These are phyloP conservation scores for Macrostomum cliftonense DNA, from an alignment of 2,888 invertebrate genomes.

Conservation along the genomic window DNA sequence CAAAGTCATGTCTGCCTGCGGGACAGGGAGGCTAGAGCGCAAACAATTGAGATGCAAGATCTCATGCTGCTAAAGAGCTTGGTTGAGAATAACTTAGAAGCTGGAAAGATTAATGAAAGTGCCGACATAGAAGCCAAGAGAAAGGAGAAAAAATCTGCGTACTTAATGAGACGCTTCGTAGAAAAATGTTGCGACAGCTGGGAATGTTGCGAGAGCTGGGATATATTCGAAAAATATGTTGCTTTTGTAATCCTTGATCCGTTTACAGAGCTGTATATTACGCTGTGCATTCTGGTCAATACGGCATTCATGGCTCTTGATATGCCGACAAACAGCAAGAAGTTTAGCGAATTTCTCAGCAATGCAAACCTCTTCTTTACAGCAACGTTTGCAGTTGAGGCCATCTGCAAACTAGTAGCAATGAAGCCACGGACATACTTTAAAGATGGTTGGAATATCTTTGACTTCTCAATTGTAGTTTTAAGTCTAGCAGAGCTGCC, in stretches of 20 bases:
- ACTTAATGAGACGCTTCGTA: too few species aligned
- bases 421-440: constrained; percentile 93
- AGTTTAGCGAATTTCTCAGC: constrained; percentile 64
- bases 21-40: too few species aligned
- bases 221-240: constrained; percentile 35
- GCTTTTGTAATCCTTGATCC: constrained; percentile 85
- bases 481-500: constrained; percentile 80
- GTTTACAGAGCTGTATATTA: constrained; percentile 91
- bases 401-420: constrained; percentile 74
- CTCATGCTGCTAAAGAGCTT: too few species aligned
- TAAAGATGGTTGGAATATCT: constrained; percentile 95
- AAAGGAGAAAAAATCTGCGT: too few species aligned
- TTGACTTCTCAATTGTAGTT: constrained; percentile 91
- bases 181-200: too few species aligned
- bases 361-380: constrained; percentile 88
- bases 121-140: too few species aligned
- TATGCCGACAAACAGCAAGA: constrained; percentile 75
- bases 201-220: too few species aligned
- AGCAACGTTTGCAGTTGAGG: constrained; percentile 85
- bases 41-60: too few species aligned
- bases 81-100: too few species aligned
- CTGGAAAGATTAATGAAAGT: too few species aligned
- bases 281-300: constrained; percentile 88
- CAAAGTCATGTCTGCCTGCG: too few species aligned
- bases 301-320: constrained; percentile 92